Evolutionary conservation across 2,113 vertebrate genomes (phyloP).

Genomic region (Opisthocomus hoazin): DNA sequence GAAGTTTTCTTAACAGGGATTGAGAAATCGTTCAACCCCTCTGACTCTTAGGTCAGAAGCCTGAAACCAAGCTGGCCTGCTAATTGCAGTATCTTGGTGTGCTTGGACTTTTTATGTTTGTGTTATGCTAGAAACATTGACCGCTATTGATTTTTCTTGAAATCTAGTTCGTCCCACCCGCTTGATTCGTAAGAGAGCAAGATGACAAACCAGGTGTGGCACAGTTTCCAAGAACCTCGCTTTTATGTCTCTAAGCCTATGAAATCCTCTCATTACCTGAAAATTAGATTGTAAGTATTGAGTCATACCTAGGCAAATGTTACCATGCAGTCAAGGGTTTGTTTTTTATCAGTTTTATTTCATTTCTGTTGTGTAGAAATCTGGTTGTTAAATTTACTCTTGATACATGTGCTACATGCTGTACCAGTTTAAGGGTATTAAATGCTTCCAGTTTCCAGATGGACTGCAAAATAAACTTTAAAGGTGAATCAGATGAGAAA

Average conservation of each 20-base stretch:
- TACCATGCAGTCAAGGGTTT: neutral
- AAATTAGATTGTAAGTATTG: neutral
- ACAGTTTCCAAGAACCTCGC: neutral
- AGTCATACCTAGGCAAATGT: neutral
- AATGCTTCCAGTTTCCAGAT: neutral
- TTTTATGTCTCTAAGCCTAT: neutral
- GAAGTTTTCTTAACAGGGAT: neutral
- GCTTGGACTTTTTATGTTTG: neutral
- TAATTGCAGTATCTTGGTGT: neutral
- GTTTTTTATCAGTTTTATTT: neutral
- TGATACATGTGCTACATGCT: neutral
- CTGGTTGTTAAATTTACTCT: neutral
- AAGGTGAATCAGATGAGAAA: slow-evolving; percentile 3
- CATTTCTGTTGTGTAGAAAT: neutral
- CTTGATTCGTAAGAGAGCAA: neutral
- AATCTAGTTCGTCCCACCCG: neutral
- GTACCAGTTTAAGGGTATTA: neutral
- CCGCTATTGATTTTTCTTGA: neutral
- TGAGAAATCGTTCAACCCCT: neutral
- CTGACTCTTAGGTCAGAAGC: neutral
- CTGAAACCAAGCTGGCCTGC: neutral
- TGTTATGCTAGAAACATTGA: neutral
- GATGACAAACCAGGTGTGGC: neutral
- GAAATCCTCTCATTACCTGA: neutral
- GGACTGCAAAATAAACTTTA: neutral